Percentiles rank a stretch among this genome's conserved stretches.
Conservation (phyloP, 2,797 vertebrate species). For the Myotis planiceps region DNA sequence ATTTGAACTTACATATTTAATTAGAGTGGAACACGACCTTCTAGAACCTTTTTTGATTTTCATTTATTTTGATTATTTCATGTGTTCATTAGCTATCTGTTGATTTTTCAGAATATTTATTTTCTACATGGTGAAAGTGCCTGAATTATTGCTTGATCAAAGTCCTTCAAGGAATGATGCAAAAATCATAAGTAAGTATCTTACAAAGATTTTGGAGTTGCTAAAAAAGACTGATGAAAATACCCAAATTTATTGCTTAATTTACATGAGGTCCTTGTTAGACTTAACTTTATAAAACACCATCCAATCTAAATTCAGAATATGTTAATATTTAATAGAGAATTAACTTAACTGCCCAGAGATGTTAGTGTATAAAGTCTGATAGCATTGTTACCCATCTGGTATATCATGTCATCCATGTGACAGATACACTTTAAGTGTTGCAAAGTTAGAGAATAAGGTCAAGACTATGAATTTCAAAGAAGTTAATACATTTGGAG, state of each 20-base stretch:
- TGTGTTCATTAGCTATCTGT: slow-evolving; percentile 78
- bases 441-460: slow-evolving; percentile 40
- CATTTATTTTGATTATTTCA: slow-evolving; percentile 40
- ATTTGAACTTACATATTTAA: slow-evolving; percentile 47
- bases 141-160: slow-evolving; percentile 79
- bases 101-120: slow-evolving; percentile 81
- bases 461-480: slow-evolving; percentile 36
- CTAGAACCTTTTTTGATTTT: slow-evolving; percentile 62
- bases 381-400: slow-evolving; percentile 2
- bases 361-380: not conserved
- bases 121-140: slow-evolving; percentile 79
- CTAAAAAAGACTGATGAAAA: slow-evolving; percentile 76
- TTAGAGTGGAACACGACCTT: slow-evolving; percentile 25
- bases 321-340: slow-evolving; percentile 42
- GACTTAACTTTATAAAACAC: slow-evolving; percentile 36
- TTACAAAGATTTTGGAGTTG: slow-evolving; percentile 75
- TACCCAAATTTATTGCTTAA: slow-evolving; percentile 68
- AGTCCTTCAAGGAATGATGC: slow-evolving; percentile 76
- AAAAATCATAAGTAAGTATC: slow-evolving; percentile 81
- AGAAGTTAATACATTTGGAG: slow-evolving; percentile 11
- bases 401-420: slow-evolving; percentile 58
- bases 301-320: slow-evolving; percentile 57
- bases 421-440: slow-evolving; percentile 79
- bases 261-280: slow-evolving; percentile 77
- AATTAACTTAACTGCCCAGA: slow-evolving; percentile 66